Conservation (phyloP, 2,113 vertebrate genomes). For the Piaya cayana region DNA sequence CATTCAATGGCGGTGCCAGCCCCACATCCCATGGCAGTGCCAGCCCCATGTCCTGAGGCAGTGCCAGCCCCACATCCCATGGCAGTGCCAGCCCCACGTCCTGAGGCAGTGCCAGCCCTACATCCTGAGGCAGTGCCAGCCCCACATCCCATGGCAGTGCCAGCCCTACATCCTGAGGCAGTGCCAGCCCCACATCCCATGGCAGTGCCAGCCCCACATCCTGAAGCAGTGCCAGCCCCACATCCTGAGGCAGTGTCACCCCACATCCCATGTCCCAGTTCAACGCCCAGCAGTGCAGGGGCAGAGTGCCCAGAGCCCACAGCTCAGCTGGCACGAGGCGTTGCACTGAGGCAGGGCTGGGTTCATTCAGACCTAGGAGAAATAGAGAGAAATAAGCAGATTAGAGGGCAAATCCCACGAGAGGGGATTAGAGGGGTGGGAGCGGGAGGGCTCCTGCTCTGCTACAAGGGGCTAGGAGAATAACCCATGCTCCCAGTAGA, state of each 20-base stretch:
- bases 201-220: background rate
- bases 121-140: background rate
- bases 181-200: rapidly evolving
- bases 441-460: background rate
- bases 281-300: rapidly evolving
- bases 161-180: background rate
- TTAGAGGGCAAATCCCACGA: slow-evolving; percentile 25
- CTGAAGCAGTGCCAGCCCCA: background rate
- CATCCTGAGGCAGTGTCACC: background rate
- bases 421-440: slow-evolving; percentile 14
- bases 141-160: rapidly evolving
- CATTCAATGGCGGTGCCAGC: no score
- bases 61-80: rapidly evolving
- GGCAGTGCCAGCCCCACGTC: background rate
- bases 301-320: background rate
- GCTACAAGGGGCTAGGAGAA: background rate
- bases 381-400: slow-evolving; percentile 69
- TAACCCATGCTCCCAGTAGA: background rate
- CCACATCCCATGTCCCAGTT: background rate
- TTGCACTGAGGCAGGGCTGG: background rate
- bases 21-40: rapidly evolving
- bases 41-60: background rate
- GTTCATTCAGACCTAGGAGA: background rate
- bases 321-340: background rate
- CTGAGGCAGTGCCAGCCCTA: background rate